phyloP scores from a whole-genome alignment of 2,113 vertebrate genomes.

The Lophura nycthemera region DNA sequence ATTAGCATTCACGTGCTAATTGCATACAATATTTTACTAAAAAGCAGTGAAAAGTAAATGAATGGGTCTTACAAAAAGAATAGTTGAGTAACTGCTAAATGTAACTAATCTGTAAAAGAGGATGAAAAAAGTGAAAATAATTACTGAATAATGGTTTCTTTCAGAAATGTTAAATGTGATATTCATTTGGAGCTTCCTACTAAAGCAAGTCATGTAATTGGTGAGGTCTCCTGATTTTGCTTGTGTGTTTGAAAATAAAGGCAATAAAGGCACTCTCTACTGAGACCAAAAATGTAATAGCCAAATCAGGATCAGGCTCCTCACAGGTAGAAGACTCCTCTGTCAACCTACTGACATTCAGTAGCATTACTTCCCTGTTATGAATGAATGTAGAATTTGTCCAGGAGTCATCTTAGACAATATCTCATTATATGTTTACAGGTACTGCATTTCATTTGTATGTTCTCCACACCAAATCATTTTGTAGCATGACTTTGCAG shows the following conservation, averaged over 20 bases:
- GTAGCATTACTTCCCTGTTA: neutral
- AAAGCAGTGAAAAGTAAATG: neutral
- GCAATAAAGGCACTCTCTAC: neutral
- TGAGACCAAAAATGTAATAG: neutral
- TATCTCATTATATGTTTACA: neutral
- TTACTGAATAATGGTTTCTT: constrained; percentile 51
- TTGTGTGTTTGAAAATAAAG: neutral
- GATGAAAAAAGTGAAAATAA: constrained; percentile 49
- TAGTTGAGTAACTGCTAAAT: neutral
- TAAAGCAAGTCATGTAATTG: neutral
- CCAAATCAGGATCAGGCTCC: neutral
- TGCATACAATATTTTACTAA: constrained; percentile 14
- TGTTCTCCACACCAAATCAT: too few relatives aligned
- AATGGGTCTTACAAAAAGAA: constrained; percentile 19
- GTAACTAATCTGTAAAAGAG: neutral
- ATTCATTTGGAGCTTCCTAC: constrained; percentile 52
- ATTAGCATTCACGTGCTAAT: neutral
- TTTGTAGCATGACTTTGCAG: neutral
- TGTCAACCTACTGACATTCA: neutral
- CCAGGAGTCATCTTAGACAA: neutral
- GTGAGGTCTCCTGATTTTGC: neutral
- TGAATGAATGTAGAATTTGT: neutral
- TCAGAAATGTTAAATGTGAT: constrained; percentile 45
- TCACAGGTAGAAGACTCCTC: neutral
- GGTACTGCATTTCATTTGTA: neutral